Percentiles rank a stretch among this genome's conserved stretches.
These are phyloP conservation scores for Mormyrus proboscirostris DNA, from an alignment of 2,797 vertebrate genomes.

Conservation along the genomic window DNA sequence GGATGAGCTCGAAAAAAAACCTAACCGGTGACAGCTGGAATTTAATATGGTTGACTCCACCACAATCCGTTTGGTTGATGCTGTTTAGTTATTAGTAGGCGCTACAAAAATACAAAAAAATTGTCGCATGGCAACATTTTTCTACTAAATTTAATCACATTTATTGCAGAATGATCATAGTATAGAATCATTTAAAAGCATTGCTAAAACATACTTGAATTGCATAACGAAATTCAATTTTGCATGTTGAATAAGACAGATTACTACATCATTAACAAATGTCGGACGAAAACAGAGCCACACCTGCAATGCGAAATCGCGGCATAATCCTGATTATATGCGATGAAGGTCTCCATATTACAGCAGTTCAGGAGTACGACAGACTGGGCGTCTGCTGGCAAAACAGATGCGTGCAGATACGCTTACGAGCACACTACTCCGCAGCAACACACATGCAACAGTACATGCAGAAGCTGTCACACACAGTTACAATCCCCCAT, in stretches of 20 bases:
- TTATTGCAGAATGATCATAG: background rate
- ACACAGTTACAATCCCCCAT: background rate
- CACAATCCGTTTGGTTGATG: conserved; percentile 2
- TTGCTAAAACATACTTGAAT: background rate
- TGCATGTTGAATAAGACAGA: background rate
- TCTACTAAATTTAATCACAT: background rate
- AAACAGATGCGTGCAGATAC: conserved; percentile 20
- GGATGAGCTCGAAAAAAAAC: background rate
- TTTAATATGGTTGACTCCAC: conserved; percentile 12
- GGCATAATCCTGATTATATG: background rate
- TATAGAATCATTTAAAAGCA: background rate
- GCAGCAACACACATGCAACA: conserved; percentile 16
- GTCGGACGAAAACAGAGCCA: background rate
- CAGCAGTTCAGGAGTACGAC: background rate
- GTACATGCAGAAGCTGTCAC: conserved; percentile 10
- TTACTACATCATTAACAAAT: background rate
- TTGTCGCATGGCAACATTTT: background rate
- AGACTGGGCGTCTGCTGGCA: conserved; percentile 16
- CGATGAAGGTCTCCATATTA: background rate
- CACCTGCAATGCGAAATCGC: conserved; percentile 7
- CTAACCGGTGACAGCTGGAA: conserved; percentile 1
- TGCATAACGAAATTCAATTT: background rate
- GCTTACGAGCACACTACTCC: background rate
- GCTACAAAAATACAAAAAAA: background rate
- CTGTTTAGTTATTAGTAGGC: background rate